Evolutionary conservation across 2,888 invertebrate species (phyloP).

Genomic region (Rapana venosa): DNA sequence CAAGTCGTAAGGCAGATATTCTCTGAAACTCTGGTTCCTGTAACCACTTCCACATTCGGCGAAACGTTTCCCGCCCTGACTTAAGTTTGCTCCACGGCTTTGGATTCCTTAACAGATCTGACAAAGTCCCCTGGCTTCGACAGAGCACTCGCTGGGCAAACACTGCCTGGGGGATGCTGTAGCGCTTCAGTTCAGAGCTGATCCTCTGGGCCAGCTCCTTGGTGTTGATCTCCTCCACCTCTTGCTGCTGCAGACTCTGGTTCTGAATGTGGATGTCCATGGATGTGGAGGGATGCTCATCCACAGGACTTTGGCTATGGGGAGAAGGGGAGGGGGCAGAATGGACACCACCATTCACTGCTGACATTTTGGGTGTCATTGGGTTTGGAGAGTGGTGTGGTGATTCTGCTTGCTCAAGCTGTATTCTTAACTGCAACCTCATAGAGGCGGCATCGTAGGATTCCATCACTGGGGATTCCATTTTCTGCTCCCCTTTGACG

Average conservation of each 20-base stretch:
- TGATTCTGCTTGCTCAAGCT: slow-evolving; percentile 62
- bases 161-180: slow-evolving; percentile 99
- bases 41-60: slow-evolving; percentile 99
- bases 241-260: slow-evolving; percentile 72
- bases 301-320: slow-evolving; percentile 72
- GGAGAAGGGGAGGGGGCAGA: slow-evolving; percentile 77
- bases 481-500: background rate
- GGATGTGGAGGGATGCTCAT: slow-evolving; percentile 64
- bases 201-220: slow-evolving; percentile 98
- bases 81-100: slow-evolving; percentile 99
- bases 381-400: slow-evolving; percentile 75
- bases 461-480: slow-evolving; percentile 1
- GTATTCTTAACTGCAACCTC: slow-evolving; percentile 14
- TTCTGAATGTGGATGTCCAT: slow-evolving; percentile 53
- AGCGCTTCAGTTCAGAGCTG: slow-evolving; percentile 98
- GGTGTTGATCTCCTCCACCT: slow-evolving; percentile 96
- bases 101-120: slow-evolving; percentile 97
- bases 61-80: slow-evolving; percentile 98
- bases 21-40: slow-evolving; percentile 99
- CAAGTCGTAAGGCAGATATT: slow-evolving; percentile 98
- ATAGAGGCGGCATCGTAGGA: background rate
- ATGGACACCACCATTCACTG: slow-evolving; percentile 78
- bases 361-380: slow-evolving; percentile 66
- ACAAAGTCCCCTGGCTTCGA: slow-evolving; percentile 97
- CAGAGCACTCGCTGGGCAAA: slow-evolving; percentile 99